Conservation (phyloP, 2,113 vertebrate species). For the Oryzias javanicus region DNA sequence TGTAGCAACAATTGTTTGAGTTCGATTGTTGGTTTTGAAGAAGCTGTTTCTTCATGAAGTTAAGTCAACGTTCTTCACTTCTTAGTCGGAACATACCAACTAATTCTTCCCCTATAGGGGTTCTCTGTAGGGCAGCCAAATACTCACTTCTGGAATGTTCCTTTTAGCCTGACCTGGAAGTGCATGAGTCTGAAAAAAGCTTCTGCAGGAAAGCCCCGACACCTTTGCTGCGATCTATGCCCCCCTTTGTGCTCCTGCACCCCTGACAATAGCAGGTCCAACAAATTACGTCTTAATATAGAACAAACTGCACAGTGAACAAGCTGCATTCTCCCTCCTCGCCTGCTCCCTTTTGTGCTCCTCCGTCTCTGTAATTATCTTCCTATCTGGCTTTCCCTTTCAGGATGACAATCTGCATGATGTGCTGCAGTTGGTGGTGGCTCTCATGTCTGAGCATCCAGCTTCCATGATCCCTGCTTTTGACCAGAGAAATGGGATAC, state of each 20-base stretch:
- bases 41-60: too few relatives aligned
- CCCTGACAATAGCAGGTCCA: neutral
- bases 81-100: too few relatives aligned
- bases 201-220: neutral
- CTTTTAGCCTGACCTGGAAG: neutral
- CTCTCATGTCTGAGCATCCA: conserved; percentile 96
- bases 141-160: neutral
- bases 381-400: conserved; percentile 9
- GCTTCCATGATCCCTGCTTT: conserved; percentile 98
- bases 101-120: too few relatives aligned
- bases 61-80: too few relatives aligned
- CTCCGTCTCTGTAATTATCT: neutral
- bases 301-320: neutral
- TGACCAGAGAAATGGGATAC: conserved; percentile 97
- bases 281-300: conserved; percentile 1
- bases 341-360: neutral
- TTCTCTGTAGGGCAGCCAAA: too few relatives aligned
- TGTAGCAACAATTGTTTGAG: too few relatives aligned
- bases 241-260: neutral
- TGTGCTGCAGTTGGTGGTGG: conserved; percentile 94
- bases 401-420: conserved; percentile 99
- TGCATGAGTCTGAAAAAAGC: neutral
- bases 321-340: neutral
- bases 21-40: too few relatives aligned
- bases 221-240: neutral